Percentiles rank a stretch among this genome's conserved stretches.
Evolutionary conservation across 2,888 invertebrate genomes (phyloP).

Genomic region (Acronicta aceris): DNA sequence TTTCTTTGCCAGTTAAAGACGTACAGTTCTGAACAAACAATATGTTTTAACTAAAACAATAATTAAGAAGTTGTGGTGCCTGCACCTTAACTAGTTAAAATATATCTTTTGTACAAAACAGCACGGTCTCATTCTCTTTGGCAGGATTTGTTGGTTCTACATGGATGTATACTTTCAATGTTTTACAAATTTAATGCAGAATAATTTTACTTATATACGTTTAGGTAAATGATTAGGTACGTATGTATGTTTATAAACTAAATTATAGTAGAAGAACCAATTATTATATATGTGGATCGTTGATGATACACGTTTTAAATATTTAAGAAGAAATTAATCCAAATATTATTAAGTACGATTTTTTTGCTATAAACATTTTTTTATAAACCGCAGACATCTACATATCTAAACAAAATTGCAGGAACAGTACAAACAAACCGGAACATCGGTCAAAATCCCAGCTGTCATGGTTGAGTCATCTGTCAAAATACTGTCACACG

Average conservation of each 20-base stretch:
- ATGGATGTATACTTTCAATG: slow-evolving; percentile 1
- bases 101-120: neutral
- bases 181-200: neutral
- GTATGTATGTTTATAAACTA: no score
- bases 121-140: neutral
- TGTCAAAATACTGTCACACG: slow-evolving; percentile 46
- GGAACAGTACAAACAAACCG: slow-evolving; percentile 26
- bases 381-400: slow-evolving; percentile 25
- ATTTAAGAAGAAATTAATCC: neutral
- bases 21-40: slow-evolving; percentile 8
- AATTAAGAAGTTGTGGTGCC: slow-evolving; percentile 17
- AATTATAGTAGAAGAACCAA: no score
- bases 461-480: slow-evolving; percentile 52
- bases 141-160: no score
- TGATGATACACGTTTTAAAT: neutral
- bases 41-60: slow-evolving; percentile 1
- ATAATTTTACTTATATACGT: no score
- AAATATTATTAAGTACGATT: slow-evolving; percentile 20
- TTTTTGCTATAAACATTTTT: neutral
- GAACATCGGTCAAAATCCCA: slow-evolving; percentile 39
- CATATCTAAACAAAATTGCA: slow-evolving; percentile 18
- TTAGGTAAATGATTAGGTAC: slow-evolving; percentile 4
- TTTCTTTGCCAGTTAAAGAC: neutral
- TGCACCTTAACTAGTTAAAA: slow-evolving; percentile 14
- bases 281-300: no score